phyloP scores from a whole-genome alignment of 2,888 invertebrate genomes.

The Leptinotarsa juncta region DNA sequence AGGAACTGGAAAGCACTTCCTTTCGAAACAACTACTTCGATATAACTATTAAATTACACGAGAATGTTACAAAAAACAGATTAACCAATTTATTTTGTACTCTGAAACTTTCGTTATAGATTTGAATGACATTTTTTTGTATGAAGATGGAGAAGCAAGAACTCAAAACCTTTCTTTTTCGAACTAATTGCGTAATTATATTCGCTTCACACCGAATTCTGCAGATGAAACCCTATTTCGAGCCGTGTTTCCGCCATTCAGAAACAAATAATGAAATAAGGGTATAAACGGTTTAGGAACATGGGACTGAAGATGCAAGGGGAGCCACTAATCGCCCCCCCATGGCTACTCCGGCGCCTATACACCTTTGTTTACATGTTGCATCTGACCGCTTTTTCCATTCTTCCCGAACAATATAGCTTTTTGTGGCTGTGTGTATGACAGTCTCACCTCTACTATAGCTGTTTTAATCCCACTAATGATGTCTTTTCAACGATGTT shows the following conservation, averaged over 20 bases:
- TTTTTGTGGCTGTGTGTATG: slow-evolving; percentile 59
- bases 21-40: too few species aligned
- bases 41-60: too few species aligned
- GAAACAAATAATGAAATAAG: slow-evolving; percentile 55
- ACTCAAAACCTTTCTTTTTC: too few species aligned
- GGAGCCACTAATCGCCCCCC: slow-evolving; percentile 56
- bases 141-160: too few species aligned
- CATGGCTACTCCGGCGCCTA: slow-evolving; percentile 62
- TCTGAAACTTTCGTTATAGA: too few species aligned
- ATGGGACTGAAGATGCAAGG: slow-evolving; percentile 45
- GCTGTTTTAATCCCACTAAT: slow-evolving; percentile 61
- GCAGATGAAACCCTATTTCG: slow-evolving; percentile 29
- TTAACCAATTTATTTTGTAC: too few species aligned
- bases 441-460: slow-evolving; percentile 60
- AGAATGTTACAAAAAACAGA: too few species aligned
- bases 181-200: neutral
- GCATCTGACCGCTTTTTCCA: slow-evolving; percentile 58
- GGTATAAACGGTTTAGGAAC: slow-evolving; percentile 60
- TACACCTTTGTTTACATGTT: slow-evolving; percentile 62
- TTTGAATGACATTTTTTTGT: too few species aligned
- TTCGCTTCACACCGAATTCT: neutral
- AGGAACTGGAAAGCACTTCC: too few species aligned
- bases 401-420: slow-evolving; percentile 59
- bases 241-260: slow-evolving; percentile 32
- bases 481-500: slow-evolving; percentile 55